These are phyloP conservation scores for Notospermus geniculatus DNA, from an alignment of 1,140 invertebrate species.

Conservation along the genomic window DNA sequence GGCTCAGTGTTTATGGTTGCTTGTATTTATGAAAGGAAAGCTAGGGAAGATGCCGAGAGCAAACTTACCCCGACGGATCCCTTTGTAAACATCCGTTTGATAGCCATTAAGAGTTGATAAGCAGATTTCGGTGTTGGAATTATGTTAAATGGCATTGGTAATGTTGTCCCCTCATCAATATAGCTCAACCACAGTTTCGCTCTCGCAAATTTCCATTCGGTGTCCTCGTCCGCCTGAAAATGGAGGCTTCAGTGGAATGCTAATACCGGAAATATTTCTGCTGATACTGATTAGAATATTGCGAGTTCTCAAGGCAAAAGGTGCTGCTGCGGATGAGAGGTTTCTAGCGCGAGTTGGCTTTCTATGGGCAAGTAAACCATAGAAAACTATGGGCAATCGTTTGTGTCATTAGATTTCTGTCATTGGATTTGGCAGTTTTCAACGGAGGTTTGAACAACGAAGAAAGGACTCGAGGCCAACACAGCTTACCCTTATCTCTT, in stretches of 20 bases:
- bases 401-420: too few species aligned
- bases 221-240: constrained; percentile 16
- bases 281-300: too few species aligned
- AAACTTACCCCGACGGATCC: background rate
- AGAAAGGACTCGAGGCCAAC: too few species aligned
- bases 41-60: background rate
- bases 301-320: too few species aligned
- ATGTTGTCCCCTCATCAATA: constrained; percentile 60
- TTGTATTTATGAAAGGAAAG: background rate
- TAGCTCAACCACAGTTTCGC: constrained; percentile 15
- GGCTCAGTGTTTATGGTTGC: background rate
- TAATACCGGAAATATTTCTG: background rate
- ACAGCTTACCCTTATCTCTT: constrained; percentile 30
- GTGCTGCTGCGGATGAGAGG: too few species aligned
- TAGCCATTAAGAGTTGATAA: background rate
- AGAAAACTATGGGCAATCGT: too few species aligned
- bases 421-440: too few species aligned
- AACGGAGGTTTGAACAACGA: too few species aligned
- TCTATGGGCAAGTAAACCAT: too few species aligned
- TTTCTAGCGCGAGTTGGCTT: too few species aligned
- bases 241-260: constrained; percentile 3
- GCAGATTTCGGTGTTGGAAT: constrained; percentile 82
- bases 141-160: constrained; percentile 83
- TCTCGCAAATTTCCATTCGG: constrained; percentile 19
- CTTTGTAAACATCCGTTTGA: background rate